Base-by-base conservation (phyloP, 2,888 invertebrate genomes). In the Agonopterix arenella region DNA sequence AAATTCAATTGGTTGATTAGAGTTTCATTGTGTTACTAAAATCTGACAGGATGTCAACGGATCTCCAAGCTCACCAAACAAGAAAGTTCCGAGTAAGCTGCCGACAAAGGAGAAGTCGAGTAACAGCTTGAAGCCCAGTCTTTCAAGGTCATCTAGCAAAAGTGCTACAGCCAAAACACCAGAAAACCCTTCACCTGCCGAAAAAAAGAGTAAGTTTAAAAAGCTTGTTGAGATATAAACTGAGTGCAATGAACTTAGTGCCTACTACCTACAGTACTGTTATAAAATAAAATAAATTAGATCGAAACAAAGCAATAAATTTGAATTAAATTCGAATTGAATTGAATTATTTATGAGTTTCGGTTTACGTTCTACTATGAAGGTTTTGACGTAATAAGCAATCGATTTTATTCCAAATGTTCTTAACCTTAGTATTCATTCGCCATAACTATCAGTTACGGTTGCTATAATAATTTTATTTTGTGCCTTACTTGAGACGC, bases 171-270 rank as follows among this genome's bases (percentile, higher is more conserved):
- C 86, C 10, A 94, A 94, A 81, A 95, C 95, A 52, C 95, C 95
- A 8, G 95, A 95, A 69, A 92, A 74, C 52, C 89, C 89, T 10
- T 69, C 60, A 36, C 75, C 84, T 9, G 60, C 61, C 51, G 91
- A 93, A 47, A 95, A 94, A 79, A 96, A 96, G 89, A 94, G 95
- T 95, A 80, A 83, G 90, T 68, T 11, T 11, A 10, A n/a, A 40
- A 10, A 40, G 40, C 5, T 10, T 40, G 3, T 2, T 5, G 38
- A 40, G 40, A 40, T 40, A 9, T 40, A 10, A 40, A 40, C 11
- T 40, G 5, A 28, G 28, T 28, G 5, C 28, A 18, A 11, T 41
- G 11, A 42, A 47, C 38, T n/a, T 37, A 9, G 46, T 11, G 10
- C 16, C 10, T 38, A 38, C 13, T 46, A 28, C 7, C 1, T 47